Percentiles rank a stretch among this genome's conserved stretches.
phyloP scores from a whole-genome alignment of 2,888 invertebrate species.

The Meliscaeva auricollis region DNA sequence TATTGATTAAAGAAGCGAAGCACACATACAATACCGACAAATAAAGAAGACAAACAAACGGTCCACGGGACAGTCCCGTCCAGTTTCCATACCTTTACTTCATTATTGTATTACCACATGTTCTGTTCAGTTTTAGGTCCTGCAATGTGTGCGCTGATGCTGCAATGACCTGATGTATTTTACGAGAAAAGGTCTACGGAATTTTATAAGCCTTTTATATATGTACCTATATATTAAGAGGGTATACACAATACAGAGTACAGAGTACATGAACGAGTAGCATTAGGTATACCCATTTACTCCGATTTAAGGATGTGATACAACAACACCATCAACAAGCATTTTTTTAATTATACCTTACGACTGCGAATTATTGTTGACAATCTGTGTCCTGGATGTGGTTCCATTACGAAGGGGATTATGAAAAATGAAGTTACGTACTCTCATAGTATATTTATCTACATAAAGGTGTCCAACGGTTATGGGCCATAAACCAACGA shows the following conservation, averaged over 20 bases:
- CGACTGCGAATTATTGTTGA: constrained; percentile 59
- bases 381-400: constrained; percentile 49
- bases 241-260: constrained; percentile 1
- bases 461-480: constrained; percentile 47
- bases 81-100: constrained; percentile 50
- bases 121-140: constrained; percentile 49
- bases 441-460: too few relatives aligned
- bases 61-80: constrained; percentile 73
- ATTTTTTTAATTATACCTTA: constrained; percentile 46
- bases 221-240: constrained; percentile 31
- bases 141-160: constrained; percentile 44
- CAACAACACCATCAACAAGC: constrained; percentile 26
- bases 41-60: constrained; percentile 36
- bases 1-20: constrained; percentile 65
- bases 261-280: background rate
- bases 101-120: constrained; percentile 74
- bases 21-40: constrained; percentile 15
- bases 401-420: constrained; percentile 32
- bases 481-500: constrained; percentile 47
- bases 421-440: background rate
- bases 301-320: constrained; percentile 27
- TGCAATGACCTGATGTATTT: constrained; percentile 46
- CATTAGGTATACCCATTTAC: background rate
- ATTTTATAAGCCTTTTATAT: constrained; percentile 46
- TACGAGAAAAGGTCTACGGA: constrained; percentile 23